Base-by-base conservation (phyloP, 2,888 invertebrate genomes). In the Ennomos erosarius region DNA sequence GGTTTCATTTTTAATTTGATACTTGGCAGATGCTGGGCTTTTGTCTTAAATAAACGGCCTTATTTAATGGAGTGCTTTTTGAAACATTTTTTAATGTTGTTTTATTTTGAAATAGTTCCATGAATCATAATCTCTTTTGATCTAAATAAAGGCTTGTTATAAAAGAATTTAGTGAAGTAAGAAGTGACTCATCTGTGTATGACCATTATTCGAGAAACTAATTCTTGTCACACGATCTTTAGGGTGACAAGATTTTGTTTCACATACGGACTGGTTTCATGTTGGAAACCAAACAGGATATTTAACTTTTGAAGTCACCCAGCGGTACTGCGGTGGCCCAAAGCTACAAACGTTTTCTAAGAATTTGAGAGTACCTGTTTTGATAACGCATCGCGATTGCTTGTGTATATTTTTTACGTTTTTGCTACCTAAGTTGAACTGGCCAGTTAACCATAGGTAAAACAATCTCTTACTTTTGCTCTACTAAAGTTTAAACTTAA, bases 1-100 rank as follows among this genome's bases (percentile, higher is more conserved):
- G 77, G 79, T 79, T 82, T 77, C 59, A 79, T 78, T 80, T 83
- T 85, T 84, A 84, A 84, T 86, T 84, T 82, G 82, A 81, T 82
- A 81, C 74, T 80, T 79, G 76, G 78, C 79, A 76, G 79, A 62
- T 64, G 64, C 56, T 47, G 43, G 57, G 62, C 74, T 75, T 77
- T 72, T 76, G 74, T 75, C 75, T 73, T 62, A 64, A 59, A 60
- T 56, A 62, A 63, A 55, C 39, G 54, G 33, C 38, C 40, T 56
- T 59, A 58, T 40, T 56, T 55, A 56, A 60, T 59, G 49, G 51
- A 58, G 54, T 59, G 35, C 55, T 52, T 54, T 60, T 36, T 51
- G 46, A 55, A 51, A 10, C 44, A 43, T 51, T 55, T 51, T 39
- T 45, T 10, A 43, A 45, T 43, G 47, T 39, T 35, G 38, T 9